phyloP scores from a whole-genome alignment of 2,113 vertebrate genomes.

The Scalopus aquaticus region DNA sequence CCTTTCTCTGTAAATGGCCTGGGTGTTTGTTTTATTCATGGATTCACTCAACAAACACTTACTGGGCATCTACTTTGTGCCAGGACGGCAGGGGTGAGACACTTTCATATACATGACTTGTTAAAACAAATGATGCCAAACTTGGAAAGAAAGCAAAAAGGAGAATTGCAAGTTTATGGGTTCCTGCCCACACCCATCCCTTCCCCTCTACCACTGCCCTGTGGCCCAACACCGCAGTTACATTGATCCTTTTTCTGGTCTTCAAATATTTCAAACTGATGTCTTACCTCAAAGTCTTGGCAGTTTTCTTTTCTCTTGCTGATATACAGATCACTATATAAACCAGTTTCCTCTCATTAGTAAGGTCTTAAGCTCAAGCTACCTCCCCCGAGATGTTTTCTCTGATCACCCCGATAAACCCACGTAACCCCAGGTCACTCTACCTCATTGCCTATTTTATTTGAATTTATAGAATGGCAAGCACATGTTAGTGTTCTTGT shows the following conservation, averaged over 20 bases:
- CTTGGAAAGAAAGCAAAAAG: conserved; percentile 14
- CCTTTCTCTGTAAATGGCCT: neutral
- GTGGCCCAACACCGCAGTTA: too few relatives aligned
- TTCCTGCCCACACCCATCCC: neutral
- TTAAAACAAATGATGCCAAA: neutral
- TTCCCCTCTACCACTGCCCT: neutral
- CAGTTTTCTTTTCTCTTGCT: neutral
- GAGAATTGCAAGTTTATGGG: neutral
- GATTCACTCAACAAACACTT: conserved; percentile 9
- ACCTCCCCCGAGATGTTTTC: neutral
- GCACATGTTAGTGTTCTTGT: neutral
- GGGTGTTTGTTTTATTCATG: neutral
- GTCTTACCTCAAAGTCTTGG: neutral
- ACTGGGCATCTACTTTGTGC: neutral
- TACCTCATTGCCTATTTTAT: neutral
- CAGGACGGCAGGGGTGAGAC: neutral
- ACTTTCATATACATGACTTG: neutral
- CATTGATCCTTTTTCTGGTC: neutral
- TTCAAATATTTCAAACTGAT: neutral
- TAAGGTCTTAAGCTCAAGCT: neutral
- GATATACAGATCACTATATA: neutral
- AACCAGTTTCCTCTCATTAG: neutral
- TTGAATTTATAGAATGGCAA: neutral
- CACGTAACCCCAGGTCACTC: neutral
- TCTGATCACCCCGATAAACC: neutral